phyloP scores from a whole-genome alignment of 1,140 invertebrate species.

The Drosophila malerkotliana region DNA sequence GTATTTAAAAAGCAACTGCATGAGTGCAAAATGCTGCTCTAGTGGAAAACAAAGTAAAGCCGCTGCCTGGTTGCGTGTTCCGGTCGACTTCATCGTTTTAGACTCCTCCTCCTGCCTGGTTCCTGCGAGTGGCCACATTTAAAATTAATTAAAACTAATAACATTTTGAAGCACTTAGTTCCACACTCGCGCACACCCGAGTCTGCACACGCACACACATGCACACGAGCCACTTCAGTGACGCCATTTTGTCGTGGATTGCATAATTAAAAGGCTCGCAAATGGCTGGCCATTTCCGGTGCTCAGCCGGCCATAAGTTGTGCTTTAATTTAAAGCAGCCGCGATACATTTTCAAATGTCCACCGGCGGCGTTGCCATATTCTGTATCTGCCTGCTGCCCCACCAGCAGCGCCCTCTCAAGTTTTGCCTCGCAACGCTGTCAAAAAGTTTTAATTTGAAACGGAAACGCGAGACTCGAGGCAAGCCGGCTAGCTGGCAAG shows the following conservation, averaged over 20 bases:
- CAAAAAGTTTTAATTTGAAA: constrained; percentile 67
- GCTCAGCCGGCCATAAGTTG: constrained; percentile 12
- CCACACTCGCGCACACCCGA: constrained; percentile 19
- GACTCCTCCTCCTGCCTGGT: not conserved
- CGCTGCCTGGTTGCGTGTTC: constrained; percentile 32
- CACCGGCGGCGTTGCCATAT: constrained; percentile 4
- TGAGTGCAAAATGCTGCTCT: constrained; percentile 32
- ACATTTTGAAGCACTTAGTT: constrained; percentile 54
- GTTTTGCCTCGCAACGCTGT: constrained; percentile 23
- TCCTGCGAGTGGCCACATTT: constrained; percentile 37
- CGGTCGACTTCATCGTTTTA: constrained; percentile 23
- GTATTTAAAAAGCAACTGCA: constrained; percentile 25
- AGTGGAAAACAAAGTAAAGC: constrained; percentile 24
- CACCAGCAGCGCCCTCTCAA: constrained; percentile 2
- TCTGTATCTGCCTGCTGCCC: not conserved
- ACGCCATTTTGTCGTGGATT: constrained; percentile 59
- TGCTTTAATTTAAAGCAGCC: constrained; percentile 36
- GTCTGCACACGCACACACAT: constrained; percentile 1
- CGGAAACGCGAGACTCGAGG: constrained; percentile 59
- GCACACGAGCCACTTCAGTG: constrained; percentile 18
- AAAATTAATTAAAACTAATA: constrained; percentile 74
- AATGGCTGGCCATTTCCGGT: constrained; percentile 62
- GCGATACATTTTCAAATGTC: constrained; percentile 17
- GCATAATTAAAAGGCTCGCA: constrained; percentile 65
- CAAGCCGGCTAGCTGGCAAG: not conserved